Base-by-base conservation (phyloP, 2,888 invertebrate species). In the Scaptomyza tumidula region DNA sequence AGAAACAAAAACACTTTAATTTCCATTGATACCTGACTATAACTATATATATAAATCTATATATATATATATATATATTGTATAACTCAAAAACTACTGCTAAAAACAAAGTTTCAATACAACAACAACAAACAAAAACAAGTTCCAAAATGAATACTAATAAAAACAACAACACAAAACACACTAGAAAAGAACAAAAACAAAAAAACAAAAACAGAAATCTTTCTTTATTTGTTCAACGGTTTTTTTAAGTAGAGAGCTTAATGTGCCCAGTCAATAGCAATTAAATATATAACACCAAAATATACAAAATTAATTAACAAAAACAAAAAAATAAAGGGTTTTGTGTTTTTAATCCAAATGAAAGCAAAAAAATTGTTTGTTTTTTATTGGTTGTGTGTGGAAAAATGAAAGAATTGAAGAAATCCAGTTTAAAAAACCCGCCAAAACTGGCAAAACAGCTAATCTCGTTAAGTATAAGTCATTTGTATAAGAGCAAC, bases 201-300 rank as follows among this genome's bases (percentile, higher is more conserved):
- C 50, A 60, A 54, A 54, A 39, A 46, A 54, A 52, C 58, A 54
- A 54, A 49, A 57, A 44, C 43, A 48, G n/a, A 70, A 66, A 61
- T 35, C 57, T 52, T 69, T 61, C 62, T 46, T 65, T 45, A 58
- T 67, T 68, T 71, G 78, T 37, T 37, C 37, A 33, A 33, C 33
- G 37, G 75, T 84, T 63, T 84, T 41, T 80, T 81, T 75, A 86
- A 86, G 83, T 83, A 83, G 87, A 76, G 83, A 83, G 83, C 83
- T 83, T 83, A 84, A 86, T 80, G 82, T 83, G 87, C 85, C 85
- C 87, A 81, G 85, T 86, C 81, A 83, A 84, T 83, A 83, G 83
- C 84, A 78, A 78, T 66, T 61, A 37, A 6, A 75, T 71, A 71
- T 73, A 71, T 76, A 81, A 85, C 85, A 81, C 80, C 82, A 85